These are phyloP conservation scores for Chondrilla cf. caribensis DNA, from an alignment of 37 sponge, comb jelly and placozoan species.

Conservation along the genomic window DNA sequence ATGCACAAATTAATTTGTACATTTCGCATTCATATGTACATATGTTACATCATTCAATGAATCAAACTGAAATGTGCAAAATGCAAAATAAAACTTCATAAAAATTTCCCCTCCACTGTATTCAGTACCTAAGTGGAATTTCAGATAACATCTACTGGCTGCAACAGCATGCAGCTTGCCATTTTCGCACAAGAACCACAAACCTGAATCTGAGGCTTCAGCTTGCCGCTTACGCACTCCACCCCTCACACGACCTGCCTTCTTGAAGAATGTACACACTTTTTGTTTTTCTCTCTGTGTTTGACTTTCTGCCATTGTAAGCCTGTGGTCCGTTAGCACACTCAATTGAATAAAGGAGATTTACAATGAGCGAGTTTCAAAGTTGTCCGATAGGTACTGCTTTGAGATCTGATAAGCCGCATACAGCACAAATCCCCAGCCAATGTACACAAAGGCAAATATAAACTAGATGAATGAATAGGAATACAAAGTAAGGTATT, in stretches of 20 bases:
- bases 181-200: too few relatives aligned
- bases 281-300: slow-evolving; percentile 16
- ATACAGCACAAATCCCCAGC: slow-evolving; percentile 45
- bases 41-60: too few relatives aligned
- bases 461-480: slow-evolving; percentile 16
- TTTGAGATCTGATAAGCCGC: slow-evolving; percentile 40
- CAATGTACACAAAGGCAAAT: slow-evolving; percentile 7
- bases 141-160: too few relatives aligned
- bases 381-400: slow-evolving; percentile 7
- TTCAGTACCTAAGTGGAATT: too few relatives aligned
- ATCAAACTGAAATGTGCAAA: too few relatives aligned
- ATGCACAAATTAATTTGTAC: too few relatives aligned
- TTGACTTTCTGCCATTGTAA: not conserved
- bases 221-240: slow-evolving; percentile 41
- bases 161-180: too few relatives aligned
- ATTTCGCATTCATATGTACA: too few relatives aligned
- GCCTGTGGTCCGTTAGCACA: not conserved
- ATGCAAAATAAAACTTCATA: too few relatives aligned
- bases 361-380: not conserved
- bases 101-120: too few relatives aligned
- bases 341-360: not conserved
- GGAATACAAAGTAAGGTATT: too few relatives aligned
- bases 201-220: slow-evolving; percentile 42
- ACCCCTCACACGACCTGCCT: slow-evolving; percentile 22
- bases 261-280: slow-evolving; percentile 70